Base-by-base conservation (phyloP, 2,888 invertebrate species). In the Protophormia terraenovae region DNA sequence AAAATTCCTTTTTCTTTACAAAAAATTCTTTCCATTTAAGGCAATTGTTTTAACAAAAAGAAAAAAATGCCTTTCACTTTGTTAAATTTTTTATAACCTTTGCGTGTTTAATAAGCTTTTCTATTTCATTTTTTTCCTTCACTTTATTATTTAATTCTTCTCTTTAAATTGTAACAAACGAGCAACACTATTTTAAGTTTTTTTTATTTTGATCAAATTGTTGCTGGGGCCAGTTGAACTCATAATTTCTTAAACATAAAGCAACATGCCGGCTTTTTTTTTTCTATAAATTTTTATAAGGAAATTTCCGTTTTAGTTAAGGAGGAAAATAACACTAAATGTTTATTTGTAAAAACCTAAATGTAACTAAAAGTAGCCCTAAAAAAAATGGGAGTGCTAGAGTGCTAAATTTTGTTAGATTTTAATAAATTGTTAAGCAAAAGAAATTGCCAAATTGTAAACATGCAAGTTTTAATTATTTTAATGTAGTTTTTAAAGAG, bases 101-200 rank as follows among this genome's bases (percentile, higher is more conserved):
- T 73, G 83, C 83, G 83, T 83, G 83, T 53, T 71, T 2, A 2
- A 12, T 50, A 19, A 29, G 27, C 27, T 6, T 29, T 19, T 50
- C n/a, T n/a, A n/a, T n/a, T n/a, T n/a, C n/a, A n/a, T 50, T 38
- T 38, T 19, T 7, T 27, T 27, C 22, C 2, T 24, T 2, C 35
- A 24, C 50, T 29, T n/a, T 10, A 66, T 41, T 16, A 29, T 45
- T 73, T 47, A 10, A 60, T 60, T 55, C n/a, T n/a, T 47, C n/a
- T 22, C 47, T 6, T 29, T 62, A 71, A 72, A 72, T 79, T 5
- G 10, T 41, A 41, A 53, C 35, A 79, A 79, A 53, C 24, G 12
- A 62, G 29, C 29, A 32, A n/a, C 22, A 72, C n/a, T n/a, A n/a
- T n/a, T n/a, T n/a, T n/a, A n/a, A n/a, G n/a, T n/a, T n/a, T n/a